Base-by-base conservation (phyloP, 1,140 invertebrate genomes). In the Solen grandis region DNA sequence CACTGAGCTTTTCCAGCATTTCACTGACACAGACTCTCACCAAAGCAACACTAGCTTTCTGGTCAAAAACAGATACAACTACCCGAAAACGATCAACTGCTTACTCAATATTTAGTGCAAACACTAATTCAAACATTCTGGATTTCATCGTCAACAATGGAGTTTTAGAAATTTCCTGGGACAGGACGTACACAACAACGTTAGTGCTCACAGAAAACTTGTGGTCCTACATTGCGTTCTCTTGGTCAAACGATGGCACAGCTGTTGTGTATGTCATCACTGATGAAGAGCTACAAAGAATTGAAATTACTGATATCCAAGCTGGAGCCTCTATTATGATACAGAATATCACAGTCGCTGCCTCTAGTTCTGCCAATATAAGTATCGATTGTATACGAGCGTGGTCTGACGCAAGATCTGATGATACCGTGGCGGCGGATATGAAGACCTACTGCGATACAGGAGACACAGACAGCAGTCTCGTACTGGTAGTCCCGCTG, bases 201-300 rank as follows among this genome's bases (percentile, higher is more conserved):
- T 27, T 80, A 29, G 59, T 13, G 1, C n/a, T 63, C 25, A 36
- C 55, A 19, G 31, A 52, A 19, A 54, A 36, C 16, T 55, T 35
- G n/a, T 80, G 77, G 77, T 72, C 63, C n/a, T 80, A 80, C 33
- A 19, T 80, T 2, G 35, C 22, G 0, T 80, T 70, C 46, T 46
- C 69, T 0, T 80, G 77, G 77, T 38, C 14, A 25, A 25, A 31
- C 13, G 68, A 80, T 65, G 77, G 77, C 0, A 35, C 46, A 16
- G 68, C 46, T 29, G 36, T 22, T 8, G 31, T 73, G 8, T 80
- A 72, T 31, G 57, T 80, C 1, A 80, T 80, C 35, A n/a, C 77
- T 16, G n/a, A 41, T 2, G 54, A 41, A 13, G 10, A 33, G 13
- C 31, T 62, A 1, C 77, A 80, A 66, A 52, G 50, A 10, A 41